Conservation (phyloP, 2,888 invertebrate genomes). For the Noctuana brunneofusca region DNA sequence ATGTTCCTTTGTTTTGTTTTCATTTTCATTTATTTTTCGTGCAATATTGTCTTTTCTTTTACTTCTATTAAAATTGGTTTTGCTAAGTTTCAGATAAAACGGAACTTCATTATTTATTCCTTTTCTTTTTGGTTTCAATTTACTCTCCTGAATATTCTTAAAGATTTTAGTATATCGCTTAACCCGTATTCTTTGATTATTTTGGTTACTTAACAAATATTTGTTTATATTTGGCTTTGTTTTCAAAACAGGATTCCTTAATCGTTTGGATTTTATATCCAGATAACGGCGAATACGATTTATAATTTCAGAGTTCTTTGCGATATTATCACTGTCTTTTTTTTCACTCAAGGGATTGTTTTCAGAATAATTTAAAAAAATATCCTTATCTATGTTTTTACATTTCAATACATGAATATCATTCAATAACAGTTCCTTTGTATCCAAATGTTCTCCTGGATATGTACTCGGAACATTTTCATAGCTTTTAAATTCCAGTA, state of each 20-base stretch:
- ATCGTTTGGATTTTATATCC: constrained; percentile 53
- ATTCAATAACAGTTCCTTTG: constrained; percentile 56
- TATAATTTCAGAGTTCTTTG: constrained; percentile 54
- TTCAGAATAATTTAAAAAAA: neutral
- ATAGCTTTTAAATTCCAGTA: constrained; percentile 82
- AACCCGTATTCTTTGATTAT: constrained; percentile 34
- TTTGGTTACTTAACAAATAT: constrained; percentile 38
- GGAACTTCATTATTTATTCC: constrained; percentile 35
- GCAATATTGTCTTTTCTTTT: constrained; percentile 35
- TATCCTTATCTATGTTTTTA: constrained; percentile 8
- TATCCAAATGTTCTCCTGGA: constrained; percentile 65
- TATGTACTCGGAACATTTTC: constrained; percentile 58
- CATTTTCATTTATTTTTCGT: constrained; percentile 22
- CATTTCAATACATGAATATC: constrained; percentile 33
- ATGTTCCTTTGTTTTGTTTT: constrained; percentile 25
- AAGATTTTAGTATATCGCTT: constrained; percentile 31
- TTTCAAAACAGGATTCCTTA: constrained; percentile 48
- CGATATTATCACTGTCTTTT: constrained; percentile 40
- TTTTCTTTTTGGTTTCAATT: constrained; percentile 38
- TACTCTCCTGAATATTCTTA: constrained; percentile 28
- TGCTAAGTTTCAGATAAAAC: constrained; percentile 1
- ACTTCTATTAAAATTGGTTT: constrained; percentile 36
- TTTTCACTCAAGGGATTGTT: constrained; percentile 4
- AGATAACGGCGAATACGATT: constrained; percentile 69
- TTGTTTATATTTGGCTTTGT: constrained; percentile 47